Percentiles rank a stretch among this genome's conserved stretches.
phyloP scores from a whole-genome alignment of 2,888 invertebrate genomes.

The Phytoseiulus persimilis region DNA sequence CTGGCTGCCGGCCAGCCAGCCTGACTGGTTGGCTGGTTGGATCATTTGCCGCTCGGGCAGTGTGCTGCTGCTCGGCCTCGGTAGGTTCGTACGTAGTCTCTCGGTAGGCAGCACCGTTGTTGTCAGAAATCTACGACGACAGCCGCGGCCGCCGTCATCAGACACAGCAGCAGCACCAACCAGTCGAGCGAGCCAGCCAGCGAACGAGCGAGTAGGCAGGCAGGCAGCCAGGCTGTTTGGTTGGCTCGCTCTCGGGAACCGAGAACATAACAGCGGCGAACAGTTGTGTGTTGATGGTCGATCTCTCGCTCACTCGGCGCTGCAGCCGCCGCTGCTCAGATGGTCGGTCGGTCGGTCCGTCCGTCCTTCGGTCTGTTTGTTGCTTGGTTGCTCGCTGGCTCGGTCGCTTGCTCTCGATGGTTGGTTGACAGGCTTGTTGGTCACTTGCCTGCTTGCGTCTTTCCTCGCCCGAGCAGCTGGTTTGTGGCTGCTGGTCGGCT shows the following conservation, averaged over 20 bases:
- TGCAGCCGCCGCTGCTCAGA: background rate
- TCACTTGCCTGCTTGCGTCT: background rate
- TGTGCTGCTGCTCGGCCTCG: background rate
- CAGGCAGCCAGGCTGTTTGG: background rate
- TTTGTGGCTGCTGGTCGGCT: too few relatives aligned
- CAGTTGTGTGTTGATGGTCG: conserved; percentile 5
- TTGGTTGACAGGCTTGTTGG: background rate
- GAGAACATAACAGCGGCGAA: background rate
- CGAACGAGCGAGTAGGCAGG: background rate
- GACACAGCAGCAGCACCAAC: background rate
- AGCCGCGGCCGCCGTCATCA: background rate
- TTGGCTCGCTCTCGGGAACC: background rate
- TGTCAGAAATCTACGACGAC: conserved; percentile 5
- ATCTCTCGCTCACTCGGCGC: background rate
- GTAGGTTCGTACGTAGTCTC: conserved; percentile 5
- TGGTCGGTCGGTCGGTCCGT: background rate
- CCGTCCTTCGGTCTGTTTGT: background rate
- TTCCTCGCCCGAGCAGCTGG: too few relatives aligned
- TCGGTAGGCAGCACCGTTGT: background rate
- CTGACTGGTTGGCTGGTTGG: background rate
- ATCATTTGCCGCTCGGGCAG: background rate
- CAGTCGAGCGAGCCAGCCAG: background rate
- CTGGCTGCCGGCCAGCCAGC: background rate
- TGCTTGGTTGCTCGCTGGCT: background rate
- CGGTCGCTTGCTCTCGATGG: background rate